Base-by-base conservation (phyloP, 2,113 vertebrate species). In the Anas platyrhynchos region DNA sequence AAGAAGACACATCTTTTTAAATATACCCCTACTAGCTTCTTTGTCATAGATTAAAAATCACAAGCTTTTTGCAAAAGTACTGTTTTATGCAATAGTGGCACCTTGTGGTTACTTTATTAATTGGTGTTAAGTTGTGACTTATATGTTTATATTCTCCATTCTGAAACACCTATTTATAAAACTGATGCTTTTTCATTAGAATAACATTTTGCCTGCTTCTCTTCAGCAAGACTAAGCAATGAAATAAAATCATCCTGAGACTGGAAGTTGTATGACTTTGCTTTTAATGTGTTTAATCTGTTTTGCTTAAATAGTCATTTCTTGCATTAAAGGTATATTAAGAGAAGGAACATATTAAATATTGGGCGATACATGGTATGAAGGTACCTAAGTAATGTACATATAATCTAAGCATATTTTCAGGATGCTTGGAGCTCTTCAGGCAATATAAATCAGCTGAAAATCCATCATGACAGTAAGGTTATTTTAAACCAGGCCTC, bases 81-180 rank as follows among this genome's bases (percentile, higher is more conserved):
- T 68, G 27, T 72, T 76, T 86, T 88, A 44, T 93, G 13, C 69
- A 55, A 65, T 26, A 75, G 89, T 86, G 97, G 88, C 96, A 96
- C 68, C 96, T 88, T 90, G 88, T 97, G 97, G 95, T 75, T 69
- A 18, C n/a, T 52, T 52, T 44, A 48, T 31, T 63, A 82, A 38
- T 32, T 16, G 29, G 11, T 41, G 7, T 50, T 36, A 77, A 36
- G 3, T 27, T 59, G 34, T 58, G 41, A 48, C 50, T 66, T 22
- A 16, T 4, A 3, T 25, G 50, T 54, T 20, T 50, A 1, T 69
- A 46, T 18, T 44, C 25, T 34, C 46, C 13, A 10, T 32, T 74
- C 27, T 58, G n/a, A 13, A 87, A 20, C 7, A 5, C 11, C 22
- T 20, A 10, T 31, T 52, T 67, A 48, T 13, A 62, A 80, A 71